A percentile compares a stretch with the other conserved stretches of the same genome.
Conservation (phyloP, 1,140 invertebrate genomes). For the Heliothis subflexa region DNA sequence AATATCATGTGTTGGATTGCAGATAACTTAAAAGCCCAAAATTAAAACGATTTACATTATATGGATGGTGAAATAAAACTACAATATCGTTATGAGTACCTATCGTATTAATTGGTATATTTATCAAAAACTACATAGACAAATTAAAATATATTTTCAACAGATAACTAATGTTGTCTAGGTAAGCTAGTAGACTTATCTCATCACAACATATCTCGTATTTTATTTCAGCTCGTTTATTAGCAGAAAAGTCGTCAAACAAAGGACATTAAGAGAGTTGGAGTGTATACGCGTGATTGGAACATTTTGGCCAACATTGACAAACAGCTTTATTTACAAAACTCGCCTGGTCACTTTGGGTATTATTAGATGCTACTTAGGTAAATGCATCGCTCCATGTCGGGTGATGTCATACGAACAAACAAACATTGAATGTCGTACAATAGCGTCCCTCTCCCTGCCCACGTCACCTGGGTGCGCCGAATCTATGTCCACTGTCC, state of each 20-base stretch:
- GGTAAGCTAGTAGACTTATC: too few species aligned
- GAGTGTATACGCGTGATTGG: neutral
- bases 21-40: too few species aligned
- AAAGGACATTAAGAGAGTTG: neutral
- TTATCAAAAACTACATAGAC: too few species aligned
- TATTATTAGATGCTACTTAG: slow-evolving; percentile 58
- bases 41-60: too few species aligned
- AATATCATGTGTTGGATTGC: too few species aligned
- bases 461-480: slow-evolving; percentile 75
- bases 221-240: neutral
- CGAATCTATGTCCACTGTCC: slow-evolving; percentile 65
- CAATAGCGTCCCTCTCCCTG: slow-evolving; percentile 69
- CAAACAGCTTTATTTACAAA: slow-evolving; percentile 32
- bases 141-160: too few species aligned
- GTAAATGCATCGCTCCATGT: slow-evolving; percentile 63
- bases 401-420: slow-evolving; percentile 70
- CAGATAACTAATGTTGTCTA: too few species aligned
- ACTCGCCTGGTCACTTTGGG: slow-evolving; percentile 46
- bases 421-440: slow-evolving; percentile 65
- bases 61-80: too few species aligned
- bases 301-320: slow-evolving; percentile 16
- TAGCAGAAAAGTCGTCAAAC: neutral
- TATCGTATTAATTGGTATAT: too few species aligned
- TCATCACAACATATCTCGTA: neutral
- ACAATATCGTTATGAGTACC: too few species aligned